A percentile compares a stretch with the other conserved stretches of the same genome.
Evolutionary conservation across 2,888 invertebrate species (phyloP).

Genomic region (Drosophila pullipes): DNA sequence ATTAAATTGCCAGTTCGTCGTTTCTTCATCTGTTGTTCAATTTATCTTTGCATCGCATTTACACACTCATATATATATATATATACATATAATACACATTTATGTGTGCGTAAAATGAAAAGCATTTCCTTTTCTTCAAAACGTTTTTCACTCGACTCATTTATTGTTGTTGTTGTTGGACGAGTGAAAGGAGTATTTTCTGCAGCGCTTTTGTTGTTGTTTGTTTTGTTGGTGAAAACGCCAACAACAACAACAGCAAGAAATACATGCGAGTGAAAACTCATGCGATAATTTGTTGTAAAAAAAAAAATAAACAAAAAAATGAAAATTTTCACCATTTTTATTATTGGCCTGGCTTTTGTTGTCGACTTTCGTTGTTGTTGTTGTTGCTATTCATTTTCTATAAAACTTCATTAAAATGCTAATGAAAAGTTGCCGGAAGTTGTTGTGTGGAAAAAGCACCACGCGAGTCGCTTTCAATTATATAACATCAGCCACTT

Average conservation of each 20-base stretch:
- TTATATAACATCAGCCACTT: constrained; percentile 65
- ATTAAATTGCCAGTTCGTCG: constrained; percentile 73
- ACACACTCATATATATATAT: neutral
- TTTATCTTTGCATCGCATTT: constrained; percentile 65
- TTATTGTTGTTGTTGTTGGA: constrained; percentile 54
- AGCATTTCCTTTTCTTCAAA: constrained; percentile 78
- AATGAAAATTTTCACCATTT: constrained; percentile 80
- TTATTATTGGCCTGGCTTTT: constrained; percentile 66
- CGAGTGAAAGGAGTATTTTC: constrained; percentile 75
- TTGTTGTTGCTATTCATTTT: constrained; percentile 25
- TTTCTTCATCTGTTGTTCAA: constrained; percentile 49
- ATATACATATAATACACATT: neutral
- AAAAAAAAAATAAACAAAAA: constrained; percentile 24
- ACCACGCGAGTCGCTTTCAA: constrained; percentile 50
- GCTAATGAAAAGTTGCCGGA: constrained; percentile 80
- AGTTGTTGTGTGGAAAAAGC: constrained; percentile 62
- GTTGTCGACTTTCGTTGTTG: constrained; percentile 54
- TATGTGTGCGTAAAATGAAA: constrained; percentile 65
- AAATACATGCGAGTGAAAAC: constrained; percentile 70
- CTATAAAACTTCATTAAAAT: constrained; percentile 77
- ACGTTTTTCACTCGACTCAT: constrained; percentile 68
- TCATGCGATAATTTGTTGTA: constrained; percentile 82
- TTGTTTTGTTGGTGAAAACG: constrained; percentile 70
- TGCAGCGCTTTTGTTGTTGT: constrained; percentile 42
- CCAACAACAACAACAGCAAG: constrained; percentile 37